phyloP scores from a whole-genome alignment of 1,140 invertebrate species.

The Drosophila virilis region DNA sequence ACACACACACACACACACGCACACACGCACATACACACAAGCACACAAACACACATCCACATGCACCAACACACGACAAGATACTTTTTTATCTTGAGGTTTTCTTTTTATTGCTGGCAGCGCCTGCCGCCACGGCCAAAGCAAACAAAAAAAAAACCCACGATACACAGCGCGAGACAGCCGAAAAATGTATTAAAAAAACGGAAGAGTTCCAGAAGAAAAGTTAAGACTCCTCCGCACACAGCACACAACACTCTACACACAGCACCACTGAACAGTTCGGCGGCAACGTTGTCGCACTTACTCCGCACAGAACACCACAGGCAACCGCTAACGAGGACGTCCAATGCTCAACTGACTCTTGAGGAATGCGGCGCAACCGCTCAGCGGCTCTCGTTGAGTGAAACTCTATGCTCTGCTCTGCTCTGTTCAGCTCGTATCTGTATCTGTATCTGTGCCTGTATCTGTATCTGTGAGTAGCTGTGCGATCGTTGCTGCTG shows the following conservation, averaged over 20 bases:
- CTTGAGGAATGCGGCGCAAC: constrained; percentile 53
- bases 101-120: constrained; percentile 47
- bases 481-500: constrained; percentile 5
- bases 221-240: constrained; percentile 64
- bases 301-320: constrained; percentile 76
- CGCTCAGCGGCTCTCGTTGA: constrained; percentile 55
- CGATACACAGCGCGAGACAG: constrained; percentile 13
- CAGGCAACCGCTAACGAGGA: constrained; percentile 82
- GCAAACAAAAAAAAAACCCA: constrained; percentile 39
- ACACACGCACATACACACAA: constrained; percentile 26
- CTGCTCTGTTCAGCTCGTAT: constrained; percentile 5
- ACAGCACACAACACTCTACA: constrained; percentile 23
- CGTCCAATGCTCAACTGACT: constrained; percentile 83
- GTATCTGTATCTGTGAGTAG: constrained; percentile 36
- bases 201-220: constrained; percentile 55
- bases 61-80: constrained; percentile 39
- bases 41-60: constrained; percentile 6
- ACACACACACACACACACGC: constrained; percentile 9
- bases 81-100: constrained; percentile 71
- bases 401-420: constrained; percentile 54
- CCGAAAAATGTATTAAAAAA: constrained; percentile 7
- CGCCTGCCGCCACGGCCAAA: constrained; percentile 20
- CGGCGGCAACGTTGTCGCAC: constrained; percentile 33
- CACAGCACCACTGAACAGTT: constrained; percentile 18
- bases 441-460: constrained; percentile 6